A percentile compares a stretch with the other conserved stretches of the same genome.
Evolutionary conservation across 2,888 invertebrate genomes (phyloP).

Genomic region (Protophormia terraenovae): DNA sequence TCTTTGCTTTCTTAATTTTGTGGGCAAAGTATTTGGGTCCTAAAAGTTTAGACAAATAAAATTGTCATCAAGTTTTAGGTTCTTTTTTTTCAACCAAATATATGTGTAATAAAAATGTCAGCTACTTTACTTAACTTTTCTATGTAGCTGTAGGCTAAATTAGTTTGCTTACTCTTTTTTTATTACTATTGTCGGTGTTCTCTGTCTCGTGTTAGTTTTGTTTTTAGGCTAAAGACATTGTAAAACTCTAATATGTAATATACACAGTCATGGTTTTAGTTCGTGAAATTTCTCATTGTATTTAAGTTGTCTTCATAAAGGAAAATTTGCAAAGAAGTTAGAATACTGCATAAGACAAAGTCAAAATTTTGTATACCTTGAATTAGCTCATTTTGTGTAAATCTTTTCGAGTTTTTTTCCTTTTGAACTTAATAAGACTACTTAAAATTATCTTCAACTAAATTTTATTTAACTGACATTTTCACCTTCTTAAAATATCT

Average conservation of each 20-base stretch:
- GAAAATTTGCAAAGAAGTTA: too few relatives aligned
- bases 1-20: background rate
- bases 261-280: background rate
- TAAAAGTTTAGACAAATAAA: constrained; percentile 27
- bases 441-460: background rate
- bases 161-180: background rate
- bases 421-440: too few relatives aligned
- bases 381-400: too few relatives aligned
- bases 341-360: too few relatives aligned
- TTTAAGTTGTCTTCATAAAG: too few relatives aligned
- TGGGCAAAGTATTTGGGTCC: background rate
- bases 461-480: constrained; percentile 1
- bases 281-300: too few relatives aligned
- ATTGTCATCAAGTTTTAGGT: constrained; percentile 25
- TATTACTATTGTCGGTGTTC: background rate
- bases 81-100: background rate
- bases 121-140: constrained; percentile 30
- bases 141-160: background rate
- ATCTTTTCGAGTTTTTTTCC: too few relatives aligned
- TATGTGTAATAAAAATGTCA: constrained; percentile 22
- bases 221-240: background rate
- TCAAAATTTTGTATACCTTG: too few relatives aligned
- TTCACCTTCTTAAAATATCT: constrained; percentile 14
- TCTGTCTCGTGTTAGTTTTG: background rate
- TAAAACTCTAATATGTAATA: background rate